These are phyloP conservation scores for Phengaris alcon DNA, from an alignment of 2,888 invertebrate species.

Conservation along the genomic window DNA sequence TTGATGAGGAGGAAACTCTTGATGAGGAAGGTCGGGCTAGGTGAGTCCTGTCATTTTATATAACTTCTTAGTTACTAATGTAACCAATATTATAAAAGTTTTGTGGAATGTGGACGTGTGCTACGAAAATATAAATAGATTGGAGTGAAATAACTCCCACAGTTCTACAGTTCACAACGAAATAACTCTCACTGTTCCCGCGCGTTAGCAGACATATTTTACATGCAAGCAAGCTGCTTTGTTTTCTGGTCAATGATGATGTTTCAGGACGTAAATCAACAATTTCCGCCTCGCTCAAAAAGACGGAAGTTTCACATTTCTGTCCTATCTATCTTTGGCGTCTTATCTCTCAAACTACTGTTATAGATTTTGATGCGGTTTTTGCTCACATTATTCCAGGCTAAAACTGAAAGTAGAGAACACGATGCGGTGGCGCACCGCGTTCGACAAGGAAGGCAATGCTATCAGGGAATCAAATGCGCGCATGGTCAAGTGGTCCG, in stretches of 20 bases:
- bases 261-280: too few species aligned
- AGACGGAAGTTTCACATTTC: too few species aligned
- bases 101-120: too few species aligned
- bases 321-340: background rate
- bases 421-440: slow-evolving; percentile 96
- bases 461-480: slow-evolving; percentile 95
- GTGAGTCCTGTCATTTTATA: slow-evolving; percentile 49
- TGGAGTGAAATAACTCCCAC: too few species aligned
- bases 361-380: slow-evolving; percentile 14
- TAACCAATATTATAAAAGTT: background rate
- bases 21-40: slow-evolving; percentile 98
- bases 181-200: too few species aligned
- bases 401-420: slow-evolving; percentile 97
- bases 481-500: slow-evolving; percentile 97
- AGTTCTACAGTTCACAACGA: background rate
- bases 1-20: slow-evolving; percentile 97
- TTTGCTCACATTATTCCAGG: slow-evolving; percentile 61
- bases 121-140: background rate
- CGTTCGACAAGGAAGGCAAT: slow-evolving; percentile 89
- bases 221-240: too few species aligned
- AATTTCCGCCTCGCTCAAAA: too few species aligned
- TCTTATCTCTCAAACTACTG: background rate
- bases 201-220: too few species aligned
- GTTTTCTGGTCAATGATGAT: too few species aligned
- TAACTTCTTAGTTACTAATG: background rate